Conservation (phyloP, 2,797 vertebrate genomes). For the Jordanella pulchra region DNA sequence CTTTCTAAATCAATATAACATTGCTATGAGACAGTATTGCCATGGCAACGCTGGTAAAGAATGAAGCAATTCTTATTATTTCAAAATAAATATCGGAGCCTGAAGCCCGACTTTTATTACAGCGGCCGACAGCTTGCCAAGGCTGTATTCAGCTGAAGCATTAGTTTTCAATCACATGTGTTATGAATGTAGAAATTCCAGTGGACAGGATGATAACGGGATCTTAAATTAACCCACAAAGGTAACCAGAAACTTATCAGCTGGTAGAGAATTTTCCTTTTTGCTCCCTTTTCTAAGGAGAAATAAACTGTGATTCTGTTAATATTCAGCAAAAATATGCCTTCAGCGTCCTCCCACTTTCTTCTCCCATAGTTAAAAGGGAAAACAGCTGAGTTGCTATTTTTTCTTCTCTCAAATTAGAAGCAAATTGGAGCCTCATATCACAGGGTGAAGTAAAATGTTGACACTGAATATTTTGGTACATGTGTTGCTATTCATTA, state of each 20-base stretch:
- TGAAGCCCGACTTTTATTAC: slow-evolving; percentile 99
- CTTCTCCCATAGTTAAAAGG: slow-evolving; percentile 68
- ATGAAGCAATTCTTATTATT: slow-evolving; percentile 99
- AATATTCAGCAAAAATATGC: slow-evolving; percentile 71
- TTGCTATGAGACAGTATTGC: slow-evolving; percentile 97
- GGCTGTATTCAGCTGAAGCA: slow-evolving; percentile 96
- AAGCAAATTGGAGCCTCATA: slow-evolving; percentile 66
- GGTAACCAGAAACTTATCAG: slow-evolving; percentile 83
- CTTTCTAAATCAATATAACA: slow-evolving; percentile 99
- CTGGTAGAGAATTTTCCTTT: slow-evolving; percentile 59
- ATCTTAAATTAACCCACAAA: slow-evolving; percentile 82
- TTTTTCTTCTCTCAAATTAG: slow-evolving; percentile 63
- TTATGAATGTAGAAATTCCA: slow-evolving; percentile 94
- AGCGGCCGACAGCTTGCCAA: slow-evolving; percentile 91
- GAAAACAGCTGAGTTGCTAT: slow-evolving; percentile 72
- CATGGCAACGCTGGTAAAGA: slow-evolving; percentile 99
- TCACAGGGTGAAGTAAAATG: slow-evolving; percentile 62
- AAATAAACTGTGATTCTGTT: slow-evolving; percentile 53
- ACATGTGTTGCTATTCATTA: slow-evolving; percentile 60
- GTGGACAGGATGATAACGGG: slow-evolving; percentile 88
- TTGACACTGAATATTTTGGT: slow-evolving; percentile 62
- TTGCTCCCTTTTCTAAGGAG: slow-evolving; percentile 58
- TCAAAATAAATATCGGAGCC: slow-evolving; percentile 99
- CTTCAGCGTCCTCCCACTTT: slow-evolving; percentile 68
- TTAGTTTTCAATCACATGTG: slow-evolving; percentile 96